phyloP scores from a whole-genome alignment of 92 coral and sea anemone species.

The Palythoa heliodiscus region DNA sequence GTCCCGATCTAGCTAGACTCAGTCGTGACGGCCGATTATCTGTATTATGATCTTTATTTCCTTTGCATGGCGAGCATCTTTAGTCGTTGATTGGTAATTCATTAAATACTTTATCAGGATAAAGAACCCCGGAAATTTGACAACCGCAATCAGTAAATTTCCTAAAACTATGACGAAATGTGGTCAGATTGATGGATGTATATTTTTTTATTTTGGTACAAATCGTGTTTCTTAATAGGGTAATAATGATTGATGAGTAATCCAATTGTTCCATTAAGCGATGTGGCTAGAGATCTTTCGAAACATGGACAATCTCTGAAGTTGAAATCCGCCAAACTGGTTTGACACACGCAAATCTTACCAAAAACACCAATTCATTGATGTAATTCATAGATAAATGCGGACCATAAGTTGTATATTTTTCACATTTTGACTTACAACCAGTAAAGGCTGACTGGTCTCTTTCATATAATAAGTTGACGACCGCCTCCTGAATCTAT shows the following conservation, averaged over 20 bases:
- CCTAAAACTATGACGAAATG: conserved; percentile 16
- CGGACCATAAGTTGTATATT: no score
- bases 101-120: neutral
- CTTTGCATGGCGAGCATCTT: neutral
- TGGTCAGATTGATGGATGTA: neutral
- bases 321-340: conserved; percentile 7
- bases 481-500: neutral
- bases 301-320: neutral
- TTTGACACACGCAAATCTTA: conserved; percentile 4
- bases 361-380: neutral
- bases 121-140: neutral
- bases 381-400: no score
- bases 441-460: no score
- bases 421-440: no score
- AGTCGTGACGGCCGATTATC: no score
- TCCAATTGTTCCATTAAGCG: neutral
- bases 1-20: no score
- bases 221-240: neutral
- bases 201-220: conserved; percentile 6
- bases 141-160: neutral
- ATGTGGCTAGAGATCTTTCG: neutral
- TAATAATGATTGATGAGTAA: neutral
- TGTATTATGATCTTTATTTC: no score
- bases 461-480: neutral
- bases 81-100: neutral